Base-by-base conservation (phyloP, 1,140 invertebrate species). In the Oscheius sp. region DNA sequence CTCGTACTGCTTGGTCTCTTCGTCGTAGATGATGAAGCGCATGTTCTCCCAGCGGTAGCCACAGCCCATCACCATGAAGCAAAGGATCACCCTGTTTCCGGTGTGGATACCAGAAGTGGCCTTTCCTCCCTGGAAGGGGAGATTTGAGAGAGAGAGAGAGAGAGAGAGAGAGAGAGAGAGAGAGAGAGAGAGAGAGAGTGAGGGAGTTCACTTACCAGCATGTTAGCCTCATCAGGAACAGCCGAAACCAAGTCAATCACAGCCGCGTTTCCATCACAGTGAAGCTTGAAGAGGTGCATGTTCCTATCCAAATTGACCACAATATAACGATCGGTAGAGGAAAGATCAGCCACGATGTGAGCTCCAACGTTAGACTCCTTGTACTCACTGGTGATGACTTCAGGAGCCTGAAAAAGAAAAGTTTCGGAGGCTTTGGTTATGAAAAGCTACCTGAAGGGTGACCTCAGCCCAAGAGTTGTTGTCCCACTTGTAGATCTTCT, bases 401-500 rank as follows among this genome's bases (percentile, higher is more conserved):
- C 49, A 23, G 49, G 49, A 23, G 49, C 23, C 49, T 55, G 49
- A 55, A 55, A 55, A 42, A n/a, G 38, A 42, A n/a, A n/a, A 42
- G 10, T n/a, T n/a, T n/a, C n/a, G n/a, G n/a, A n/a, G n/a, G n/a
- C n/a, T n/a, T n/a, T n/a, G n/a, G 38, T 42, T 42, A n/a, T 42
- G 38, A 42, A n/a, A n/a, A 42, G 38, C n/a, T 55, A 55, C 49
- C 49, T 55, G 7, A 4, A 55, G 49, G 7, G 15, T 23, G 4
- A 4, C 49, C 23, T 55, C 4, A 4, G 23, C 23, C 49, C 49
- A 63, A 7, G 10, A 13, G 10, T 29, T 0, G 15, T 32, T 32
- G 29, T 29, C 23, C 61, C 61, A 63, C 31, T 32, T 35, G 26
- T n/a, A 63, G 4, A 63, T 13, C 15, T 0, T 18, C 26, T 15